phyloP scores from a whole-genome alignment of 53 echinoderm and acorn worm genomes.

The Pentamera pediparva region DNA sequence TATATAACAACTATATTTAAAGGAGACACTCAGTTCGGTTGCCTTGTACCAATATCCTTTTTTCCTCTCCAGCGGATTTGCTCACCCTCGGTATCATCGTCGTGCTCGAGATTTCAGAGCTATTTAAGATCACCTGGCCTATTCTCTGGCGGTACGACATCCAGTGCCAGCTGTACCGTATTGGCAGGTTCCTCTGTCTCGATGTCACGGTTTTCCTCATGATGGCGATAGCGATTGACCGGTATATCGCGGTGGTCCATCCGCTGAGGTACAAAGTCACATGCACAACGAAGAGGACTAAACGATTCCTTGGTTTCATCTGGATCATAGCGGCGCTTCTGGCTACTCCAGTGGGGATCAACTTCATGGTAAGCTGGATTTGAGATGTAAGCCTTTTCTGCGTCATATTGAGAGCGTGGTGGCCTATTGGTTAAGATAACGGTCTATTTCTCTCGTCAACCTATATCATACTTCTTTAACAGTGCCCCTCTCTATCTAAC shows the following conservation, averaged over 20 bases:
- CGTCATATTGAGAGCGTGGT: too few relatives aligned
- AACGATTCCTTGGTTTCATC: constrained; percentile 24
- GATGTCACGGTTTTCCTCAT: constrained; percentile 22
- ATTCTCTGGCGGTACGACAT: constrained; percentile 1
- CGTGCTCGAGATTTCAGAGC: not conserved
- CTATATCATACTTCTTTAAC: too few relatives aligned
- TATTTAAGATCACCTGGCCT: not conserved
- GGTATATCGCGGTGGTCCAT: constrained; percentile 19
- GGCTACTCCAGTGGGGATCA: constrained; percentile 44
- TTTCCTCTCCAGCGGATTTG: not conserved
- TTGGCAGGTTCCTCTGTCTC: not conserved
- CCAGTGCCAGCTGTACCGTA: constrained; percentile 6
- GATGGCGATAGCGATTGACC: constrained; percentile 14
- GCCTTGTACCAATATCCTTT: too few relatives aligned
- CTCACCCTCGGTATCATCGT: not conserved
- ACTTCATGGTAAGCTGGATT: constrained; percentile 52
- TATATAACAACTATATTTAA: too few relatives aligned
- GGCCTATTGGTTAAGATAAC: too few relatives aligned
- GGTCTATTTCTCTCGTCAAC: too few relatives aligned
- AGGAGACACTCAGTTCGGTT: too few relatives aligned
- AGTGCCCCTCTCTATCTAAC: too few relatives aligned
- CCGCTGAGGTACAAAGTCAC: constrained; percentile 44
- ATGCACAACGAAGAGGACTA: constrained; percentile 53
- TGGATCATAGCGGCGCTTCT: constrained; percentile 45
- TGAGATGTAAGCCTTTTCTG: too few relatives aligned